phyloP scores from a whole-genome alignment of 2,888 invertebrate genomes.

The Amblyjoppa proteus region DNA sequence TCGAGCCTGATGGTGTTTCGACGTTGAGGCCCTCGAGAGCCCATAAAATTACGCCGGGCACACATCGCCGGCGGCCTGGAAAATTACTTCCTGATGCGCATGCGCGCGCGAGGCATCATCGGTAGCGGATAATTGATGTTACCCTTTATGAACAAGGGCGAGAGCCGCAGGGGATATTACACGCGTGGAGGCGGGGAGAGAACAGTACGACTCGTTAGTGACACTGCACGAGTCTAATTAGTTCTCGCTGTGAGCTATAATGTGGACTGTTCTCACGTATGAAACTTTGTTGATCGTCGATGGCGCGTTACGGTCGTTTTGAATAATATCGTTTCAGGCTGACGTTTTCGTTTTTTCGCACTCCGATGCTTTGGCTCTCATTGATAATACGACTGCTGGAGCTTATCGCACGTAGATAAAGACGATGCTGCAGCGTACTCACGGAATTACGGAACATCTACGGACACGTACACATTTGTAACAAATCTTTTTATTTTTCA shows the following conservation, averaged over 20 bases:
- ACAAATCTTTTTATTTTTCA: too few species aligned
- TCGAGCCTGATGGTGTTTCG: conserved; percentile 28
- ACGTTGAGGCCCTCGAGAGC: conserved; percentile 57
- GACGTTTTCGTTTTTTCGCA: background rate
- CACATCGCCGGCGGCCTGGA: conserved; percentile 66
- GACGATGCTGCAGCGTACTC: too few species aligned
- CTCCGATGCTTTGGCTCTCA: too few species aligned
- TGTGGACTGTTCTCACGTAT: conserved; percentile 7
- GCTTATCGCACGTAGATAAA: too few species aligned
- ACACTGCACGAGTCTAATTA: conserved; percentile 62
- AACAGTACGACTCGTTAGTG: conserved; percentile 62
- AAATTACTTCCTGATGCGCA: conserved; percentile 73
- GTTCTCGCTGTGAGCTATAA: conserved; percentile 24
- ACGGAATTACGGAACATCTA: too few species aligned
- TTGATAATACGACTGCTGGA: too few species aligned
- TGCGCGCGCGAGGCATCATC: conserved; percentile 62
- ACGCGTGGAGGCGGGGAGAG: background rate
- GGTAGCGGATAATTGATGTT: conserved; percentile 74
- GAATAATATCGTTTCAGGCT: background rate
- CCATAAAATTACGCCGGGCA: conserved; percentile 68
- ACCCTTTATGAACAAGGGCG: conserved; percentile 65
- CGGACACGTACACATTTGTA: too few species aligned
- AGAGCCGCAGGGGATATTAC: conserved; percentile 8
- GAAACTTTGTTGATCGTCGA: background rate
- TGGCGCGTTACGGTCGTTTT: too few species aligned